Evolutionary conservation across 2,888 invertebrate genomes (phyloP).

Genomic region (Plebejus argus): DNA sequence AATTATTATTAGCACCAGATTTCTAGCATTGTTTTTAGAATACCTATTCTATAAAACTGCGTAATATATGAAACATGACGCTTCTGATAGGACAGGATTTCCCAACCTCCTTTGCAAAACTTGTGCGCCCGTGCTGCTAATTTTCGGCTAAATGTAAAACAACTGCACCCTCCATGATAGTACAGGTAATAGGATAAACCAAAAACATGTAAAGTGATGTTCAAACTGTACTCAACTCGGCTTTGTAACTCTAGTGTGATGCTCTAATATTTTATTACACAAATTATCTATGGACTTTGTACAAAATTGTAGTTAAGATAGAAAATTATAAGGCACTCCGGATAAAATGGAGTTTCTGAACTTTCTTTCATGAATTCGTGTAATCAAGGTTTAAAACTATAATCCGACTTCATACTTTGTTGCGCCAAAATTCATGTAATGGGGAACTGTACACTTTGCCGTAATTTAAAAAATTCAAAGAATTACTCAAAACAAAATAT

Average conservation of each 20-base stretch:
- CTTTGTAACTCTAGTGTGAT: slow-evolving; percentile 5
- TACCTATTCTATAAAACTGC: no score
- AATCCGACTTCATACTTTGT: no score
- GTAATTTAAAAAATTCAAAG: no score
- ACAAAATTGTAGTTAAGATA: not conserved
- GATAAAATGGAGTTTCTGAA: not conserved
- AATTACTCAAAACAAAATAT: no score
- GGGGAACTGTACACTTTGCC: no score
- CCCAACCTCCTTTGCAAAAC: no score
- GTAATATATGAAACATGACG: not conserved
- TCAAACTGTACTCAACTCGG: not conserved
- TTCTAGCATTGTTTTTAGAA: no score
- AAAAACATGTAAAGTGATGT: not conserved
- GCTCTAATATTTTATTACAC: not conserved
- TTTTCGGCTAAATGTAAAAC: slow-evolving; percentile 1
- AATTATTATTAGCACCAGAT: no score
- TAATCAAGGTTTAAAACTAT: no score
- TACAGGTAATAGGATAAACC: slow-evolving; percentile 10
- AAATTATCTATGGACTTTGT: not conserved
- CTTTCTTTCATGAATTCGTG: not conserved
- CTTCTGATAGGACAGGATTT: not conserved
- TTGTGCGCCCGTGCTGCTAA: not conserved
- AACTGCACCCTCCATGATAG: not conserved
- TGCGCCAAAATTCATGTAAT: no score
- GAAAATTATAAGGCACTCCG: not conserved